Conservation (phyloP, 2,797 vertebrate genomes). For the Macropodus opercularis region DNA sequence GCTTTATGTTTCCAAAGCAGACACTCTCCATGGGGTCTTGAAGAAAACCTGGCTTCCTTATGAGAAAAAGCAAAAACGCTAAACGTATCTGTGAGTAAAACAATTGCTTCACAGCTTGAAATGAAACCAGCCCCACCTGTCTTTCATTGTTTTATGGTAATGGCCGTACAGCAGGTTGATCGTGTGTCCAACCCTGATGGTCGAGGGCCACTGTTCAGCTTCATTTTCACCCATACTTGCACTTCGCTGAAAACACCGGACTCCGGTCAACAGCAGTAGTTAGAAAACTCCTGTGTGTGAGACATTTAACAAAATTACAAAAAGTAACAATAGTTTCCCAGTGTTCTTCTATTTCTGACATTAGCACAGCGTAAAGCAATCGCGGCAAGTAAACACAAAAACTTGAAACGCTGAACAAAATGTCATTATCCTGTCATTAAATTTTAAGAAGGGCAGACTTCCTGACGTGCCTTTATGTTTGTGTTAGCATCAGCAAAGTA, state of each 20-base stretch:
- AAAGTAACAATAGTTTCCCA: background rate
- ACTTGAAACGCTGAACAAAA: too few species aligned
- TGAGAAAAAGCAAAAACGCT: slow-evolving; percentile 35
- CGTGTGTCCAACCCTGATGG: too few species aligned
- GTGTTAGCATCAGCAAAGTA: slow-evolving; percentile 49
- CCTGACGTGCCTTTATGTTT: slow-evolving; percentile 45
- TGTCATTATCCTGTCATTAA: slow-evolving; percentile 30
- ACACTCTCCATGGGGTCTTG: slow-evolving; percentile 47
- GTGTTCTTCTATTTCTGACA: slow-evolving; percentile 14
- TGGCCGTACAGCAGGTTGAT: too few species aligned
- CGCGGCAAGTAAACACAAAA: too few species aligned
- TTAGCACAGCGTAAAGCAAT: too few species aligned
- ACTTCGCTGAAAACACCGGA: too few species aligned
- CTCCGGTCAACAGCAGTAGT: too few species aligned
- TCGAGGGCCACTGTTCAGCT: too few species aligned
- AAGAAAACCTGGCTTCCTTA: slow-evolving; percentile 29
- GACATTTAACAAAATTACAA: background rate
- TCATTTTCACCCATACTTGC: too few species aligned
- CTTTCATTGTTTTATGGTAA: slow-evolving; percentile 22
- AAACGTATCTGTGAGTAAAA: slow-evolving; percentile 36
- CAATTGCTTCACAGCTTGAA: slow-evolving; percentile 47
- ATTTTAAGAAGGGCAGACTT: slow-evolving; percentile 20
- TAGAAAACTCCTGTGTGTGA: background rate
- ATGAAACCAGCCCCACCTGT: slow-evolving; percentile 5
- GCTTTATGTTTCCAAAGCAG: slow-evolving; percentile 55